Evolutionary conservation across 2,113 vertebrate genomes (phyloP).

Genomic region (Rhinoptilus africanus): DNA sequence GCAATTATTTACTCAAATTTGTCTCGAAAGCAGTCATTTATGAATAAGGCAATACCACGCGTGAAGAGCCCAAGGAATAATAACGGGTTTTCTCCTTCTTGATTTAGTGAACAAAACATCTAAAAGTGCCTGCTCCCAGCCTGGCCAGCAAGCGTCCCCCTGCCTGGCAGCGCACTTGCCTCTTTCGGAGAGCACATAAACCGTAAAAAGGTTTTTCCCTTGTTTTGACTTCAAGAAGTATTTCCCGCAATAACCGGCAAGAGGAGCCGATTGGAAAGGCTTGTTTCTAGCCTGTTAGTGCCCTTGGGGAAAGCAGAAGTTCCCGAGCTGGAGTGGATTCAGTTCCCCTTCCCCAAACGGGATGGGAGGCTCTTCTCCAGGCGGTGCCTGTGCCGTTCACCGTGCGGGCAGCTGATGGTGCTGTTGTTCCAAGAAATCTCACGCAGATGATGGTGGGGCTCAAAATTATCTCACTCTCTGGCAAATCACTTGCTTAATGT

Average conservation of each 20-base stretch:
- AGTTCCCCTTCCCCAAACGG: rapidly evolving
- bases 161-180: background rate
- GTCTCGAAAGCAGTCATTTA: background rate
- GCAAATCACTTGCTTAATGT: rapidly evolving
- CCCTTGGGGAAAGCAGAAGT: background rate
- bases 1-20: background rate
- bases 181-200: background rate
- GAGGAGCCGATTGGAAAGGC: background rate
- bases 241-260: background rate
- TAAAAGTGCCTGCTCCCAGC: background rate
- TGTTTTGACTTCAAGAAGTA: background rate
- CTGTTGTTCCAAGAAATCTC: background rate
- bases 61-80: background rate
- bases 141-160: background rate
- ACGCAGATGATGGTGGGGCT: rapidly evolving
- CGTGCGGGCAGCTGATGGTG: background rate
- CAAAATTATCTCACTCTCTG: rapidly evolving
- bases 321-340: background rate
- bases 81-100: background rate
- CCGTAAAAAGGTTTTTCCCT: background rate
- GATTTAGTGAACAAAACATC: background rate
- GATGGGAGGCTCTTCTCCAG: rapidly evolving
- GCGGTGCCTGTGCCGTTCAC: background rate
- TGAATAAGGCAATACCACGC: background rate
- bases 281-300: background rate